Percentiles rank a stretch among this genome's conserved stretches.
Conservation (phyloP, 2,797 vertebrate genomes). For the Pampus argenteus region DNA sequence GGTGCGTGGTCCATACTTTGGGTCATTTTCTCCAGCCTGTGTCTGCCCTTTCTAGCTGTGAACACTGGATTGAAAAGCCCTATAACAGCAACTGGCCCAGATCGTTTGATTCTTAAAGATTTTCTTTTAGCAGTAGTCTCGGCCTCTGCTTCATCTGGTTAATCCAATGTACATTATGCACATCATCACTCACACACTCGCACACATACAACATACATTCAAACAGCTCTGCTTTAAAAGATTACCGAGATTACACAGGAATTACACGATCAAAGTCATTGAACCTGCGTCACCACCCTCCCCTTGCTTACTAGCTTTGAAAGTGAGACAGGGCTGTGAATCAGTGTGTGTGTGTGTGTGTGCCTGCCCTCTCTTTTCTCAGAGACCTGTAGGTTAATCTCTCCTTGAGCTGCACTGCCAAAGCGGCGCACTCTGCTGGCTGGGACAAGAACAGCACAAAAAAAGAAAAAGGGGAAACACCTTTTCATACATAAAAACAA, state of each 20-base stretch:
- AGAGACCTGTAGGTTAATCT: conserved; percentile 84
- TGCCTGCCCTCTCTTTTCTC: conserved; percentile 66
- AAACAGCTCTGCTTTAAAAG: conserved; percentile 83
- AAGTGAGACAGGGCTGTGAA: conserved; percentile 37
- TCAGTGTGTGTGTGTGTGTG: conserved; percentile 43
- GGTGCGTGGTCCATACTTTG: not conserved
- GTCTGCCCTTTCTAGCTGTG: conserved; percentile 2
- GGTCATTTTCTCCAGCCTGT: not conserved
- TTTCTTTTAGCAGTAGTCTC: conserved; percentile 47
- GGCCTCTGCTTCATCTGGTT: conserved; percentile 61
- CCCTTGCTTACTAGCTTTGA: conserved; percentile 54
- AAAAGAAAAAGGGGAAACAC: not conserved
- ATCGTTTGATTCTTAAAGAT: conserved; percentile 63
- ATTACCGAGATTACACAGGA: conserved; percentile 88
- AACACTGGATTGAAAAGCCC: conserved; percentile 13
- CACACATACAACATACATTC: conserved; percentile 73
- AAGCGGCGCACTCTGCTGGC: conserved; percentile 82
- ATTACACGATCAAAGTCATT: conserved; percentile 87
- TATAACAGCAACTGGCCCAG: conserved; percentile 8
- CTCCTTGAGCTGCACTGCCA: conserved; percentile 78
- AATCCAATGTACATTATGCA: conserved; percentile 63
- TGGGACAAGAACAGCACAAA: conserved; percentile 73
- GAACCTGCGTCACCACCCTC: conserved; percentile 65
- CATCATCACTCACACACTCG: conserved; percentile 34
- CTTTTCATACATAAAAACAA: conserved; percentile 1